Evolutionary conservation across 2,113 vertebrate genomes (phyloP), one percentile per base, ranked within the genome.

Genomic region (Monopterus albus): DNA sequence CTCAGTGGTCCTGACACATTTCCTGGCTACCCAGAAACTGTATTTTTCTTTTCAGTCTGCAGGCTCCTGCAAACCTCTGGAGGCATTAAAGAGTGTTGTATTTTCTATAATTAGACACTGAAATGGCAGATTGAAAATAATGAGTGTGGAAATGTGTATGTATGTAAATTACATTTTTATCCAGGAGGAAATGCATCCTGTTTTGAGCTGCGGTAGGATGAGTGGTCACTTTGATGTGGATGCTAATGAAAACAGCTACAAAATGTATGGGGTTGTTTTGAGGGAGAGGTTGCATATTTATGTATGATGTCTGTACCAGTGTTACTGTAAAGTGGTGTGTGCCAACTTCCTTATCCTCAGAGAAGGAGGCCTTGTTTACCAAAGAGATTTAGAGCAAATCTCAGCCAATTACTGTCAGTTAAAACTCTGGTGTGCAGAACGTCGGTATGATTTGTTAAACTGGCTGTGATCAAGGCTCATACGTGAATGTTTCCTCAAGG

Each of bases 71-170:
- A 75, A 60, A 52, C 28, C 31, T 76, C 64, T 63, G 58, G 46
- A 42, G 45, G 72, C 68, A 69, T 86, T 61, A 82, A 79, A 78
- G 59, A 35, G 52, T 52, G 67, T 70, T 43, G 25, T 42, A 38
- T 65, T 87, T 60, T 72, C 67, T 79, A 15, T 82, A 74, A 87
- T 77, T 65, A 79, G 53, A 39, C 42, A 23, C 55, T 55, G 63
- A 75, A 71, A 78, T 60, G 57, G 65, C 57, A 51, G 28, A 49
- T 61, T 46, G 45, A 67, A 69, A 69, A 78, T 85, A 80, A 83
- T 43, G 69, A n/a, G 52, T 50, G 47, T 59, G 33, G 31, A 69
- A 61, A 58, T 56, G 61, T 49, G 57, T 15, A 58, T 26, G 73
- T 55, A 31, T 74, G 50, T 46, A 55, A 78, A 77, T 42, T 17